Conservation (phyloP, 2,797 vertebrate species). For the Alosa sapidissima region DNA sequence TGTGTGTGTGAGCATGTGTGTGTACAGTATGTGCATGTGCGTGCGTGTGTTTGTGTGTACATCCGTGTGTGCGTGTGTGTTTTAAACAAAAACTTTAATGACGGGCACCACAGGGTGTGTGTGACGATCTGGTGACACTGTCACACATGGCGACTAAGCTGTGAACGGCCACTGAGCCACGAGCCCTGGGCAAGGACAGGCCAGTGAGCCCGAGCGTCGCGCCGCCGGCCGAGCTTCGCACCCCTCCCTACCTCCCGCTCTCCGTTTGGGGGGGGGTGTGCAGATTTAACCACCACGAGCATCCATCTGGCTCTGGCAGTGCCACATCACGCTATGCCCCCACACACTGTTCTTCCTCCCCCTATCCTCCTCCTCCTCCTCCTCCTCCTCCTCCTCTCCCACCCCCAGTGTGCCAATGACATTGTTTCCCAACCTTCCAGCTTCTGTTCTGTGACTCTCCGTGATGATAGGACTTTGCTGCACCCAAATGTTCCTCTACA, state of each 20-base stretch:
- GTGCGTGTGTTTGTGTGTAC: neutral
- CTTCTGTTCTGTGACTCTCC: neutral
- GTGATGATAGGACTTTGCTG: neutral
- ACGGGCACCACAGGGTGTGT: neutral
- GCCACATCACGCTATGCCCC: neutral
- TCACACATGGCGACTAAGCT: neutral
- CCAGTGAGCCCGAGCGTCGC: neutral
- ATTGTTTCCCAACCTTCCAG: slow-evolving; percentile 10
- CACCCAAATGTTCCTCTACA: neutral
- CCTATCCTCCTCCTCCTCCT: neutral
- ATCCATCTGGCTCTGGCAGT: neutral
- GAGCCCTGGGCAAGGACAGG: neutral
- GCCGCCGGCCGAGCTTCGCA: neutral
- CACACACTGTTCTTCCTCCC: neutral
- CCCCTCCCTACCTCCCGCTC: neutral
- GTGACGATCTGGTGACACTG: neutral
- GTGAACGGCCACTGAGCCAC: slow-evolving; percentile 7
- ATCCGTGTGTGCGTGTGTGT: neutral
- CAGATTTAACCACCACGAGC: neutral
- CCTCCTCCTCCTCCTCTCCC: no score
- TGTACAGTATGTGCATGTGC: neutral
- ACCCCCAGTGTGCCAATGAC: neutral
- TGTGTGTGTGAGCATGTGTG: neutral
- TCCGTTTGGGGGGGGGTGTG: neutral
- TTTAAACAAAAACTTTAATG: neutral